A percentile compares a stretch with the other conserved stretches of the same genome.
Conservation (phyloP, 2,113 vertebrate species). For the Hemibagrus wyckioides region DNA sequence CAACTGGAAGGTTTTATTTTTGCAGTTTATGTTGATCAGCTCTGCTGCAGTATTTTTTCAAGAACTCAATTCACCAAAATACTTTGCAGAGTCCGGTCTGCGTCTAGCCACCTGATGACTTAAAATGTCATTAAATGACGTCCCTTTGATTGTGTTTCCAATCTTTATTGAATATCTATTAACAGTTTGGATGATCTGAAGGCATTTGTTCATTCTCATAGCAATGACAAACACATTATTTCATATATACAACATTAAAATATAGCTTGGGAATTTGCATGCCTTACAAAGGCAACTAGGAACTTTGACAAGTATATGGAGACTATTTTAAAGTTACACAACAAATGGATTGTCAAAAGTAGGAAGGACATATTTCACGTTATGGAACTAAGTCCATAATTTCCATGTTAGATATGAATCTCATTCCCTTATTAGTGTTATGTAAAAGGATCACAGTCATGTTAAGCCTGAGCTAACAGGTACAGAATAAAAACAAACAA, state of each 20-base stretch:
- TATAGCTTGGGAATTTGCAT: conserved; percentile 52
- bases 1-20: neutral
- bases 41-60: neutral
- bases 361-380: conserved; percentile 31
- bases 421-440: conserved; percentile 48
- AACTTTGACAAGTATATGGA: conserved; percentile 54
- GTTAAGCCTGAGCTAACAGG: conserved; percentile 46
- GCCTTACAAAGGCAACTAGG: conserved; percentile 62
- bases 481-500: conserved; percentile 44
- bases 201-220: conserved; percentile 57
- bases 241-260: conserved; percentile 51
- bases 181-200: conserved; percentile 59
- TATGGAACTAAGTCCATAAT: conserved; percentile 45
- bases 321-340: conserved; percentile 47
- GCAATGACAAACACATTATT: conserved; percentile 57
- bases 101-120: neutral
- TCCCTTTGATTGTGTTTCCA: conserved; percentile 20
- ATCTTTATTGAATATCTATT: conserved; percentile 61
- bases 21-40: neutral
- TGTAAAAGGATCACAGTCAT: conserved; percentile 57
- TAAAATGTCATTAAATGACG: neutral
- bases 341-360: conserved; percentile 48
- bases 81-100: too few species aligned
- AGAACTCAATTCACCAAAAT: neutral
- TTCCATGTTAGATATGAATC: conserved; percentile 41